Evolutionary conservation across 1,140 invertebrate genomes (phyloP), one percentile per base, ranked within the genome.

Genomic region (Drosophila setifemur): DNA sequence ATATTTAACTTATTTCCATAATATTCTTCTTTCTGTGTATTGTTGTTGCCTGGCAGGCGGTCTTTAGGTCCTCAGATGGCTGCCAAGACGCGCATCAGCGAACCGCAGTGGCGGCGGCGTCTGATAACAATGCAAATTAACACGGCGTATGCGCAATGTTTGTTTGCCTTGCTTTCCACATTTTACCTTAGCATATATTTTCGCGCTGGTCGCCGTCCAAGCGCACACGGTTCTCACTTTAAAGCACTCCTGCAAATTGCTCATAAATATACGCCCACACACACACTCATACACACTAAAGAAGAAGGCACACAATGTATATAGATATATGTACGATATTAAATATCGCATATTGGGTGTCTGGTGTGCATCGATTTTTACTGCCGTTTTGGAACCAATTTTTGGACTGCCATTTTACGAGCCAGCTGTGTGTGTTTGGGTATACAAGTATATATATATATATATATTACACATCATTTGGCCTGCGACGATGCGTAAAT

Each of bases 81-180:
- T 55, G 68, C 52, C 74, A 77, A 77, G 78, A 85, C 64, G 78
- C 73, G 78, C 79, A 68, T 78, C 58, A 85, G 79, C 54, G 74
- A 74, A 68, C 70, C 58, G 70, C 76, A 52, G 40, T 77, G 55
- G 72, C 40, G 48, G 71, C 37, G 47, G 66, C 78, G 57, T 64
- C 60, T 68, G 79, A 85, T 85, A 85, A 81, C 81, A 81, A 81
- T 85, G 79, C 74, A 85, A 85, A 85, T 85, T 76, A 71, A 73
- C 60, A 63, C 58, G 70, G 64, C 79, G 73, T 85, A 83, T 83
- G 66, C 55, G 74, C 58, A 79, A 75, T 85, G 48, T 75, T 79
- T 70, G 47, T 73, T 85, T 50, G 39, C 39, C 40, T 45, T 55
- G 31, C 33, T 47, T 68, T 49, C 49, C 33, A 14, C 57, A 26